A percentile compares a stretch with the other conserved stretches of the same genome.
phyloP scores from a whole-genome alignment of 2,888 invertebrate species.

The Coleophora deauratella region DNA sequence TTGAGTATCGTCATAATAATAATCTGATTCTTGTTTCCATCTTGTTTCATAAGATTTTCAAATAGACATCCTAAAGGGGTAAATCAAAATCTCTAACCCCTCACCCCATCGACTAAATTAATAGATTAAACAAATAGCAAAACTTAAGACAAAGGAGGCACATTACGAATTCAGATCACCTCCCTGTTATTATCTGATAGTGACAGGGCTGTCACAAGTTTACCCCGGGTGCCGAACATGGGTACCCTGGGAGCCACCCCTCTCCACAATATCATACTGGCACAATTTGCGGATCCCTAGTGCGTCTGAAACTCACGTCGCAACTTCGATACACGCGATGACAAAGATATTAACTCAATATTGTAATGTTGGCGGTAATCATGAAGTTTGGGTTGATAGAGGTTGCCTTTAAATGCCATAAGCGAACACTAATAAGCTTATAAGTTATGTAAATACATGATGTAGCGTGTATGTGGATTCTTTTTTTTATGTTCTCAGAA shows the following conservation, averaged over 20 bases:
- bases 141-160: too few species aligned
- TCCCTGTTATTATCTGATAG: slow-evolving; percentile 61
- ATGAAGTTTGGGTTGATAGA: slow-evolving; percentile 2
- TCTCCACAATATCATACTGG: slow-evolving; percentile 32
- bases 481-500: too few species aligned
- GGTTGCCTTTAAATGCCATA: too few species aligned
- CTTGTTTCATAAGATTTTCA: neutral
- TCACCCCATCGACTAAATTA: too few species aligned
- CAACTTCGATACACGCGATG: slow-evolving; percentile 31
- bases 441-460: too few species aligned
- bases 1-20: too few species aligned
- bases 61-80: neutral
- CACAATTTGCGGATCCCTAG: slow-evolving; percentile 50
- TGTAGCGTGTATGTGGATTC: too few species aligned
- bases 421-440: too few species aligned
- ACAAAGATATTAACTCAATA: slow-evolving; percentile 35
- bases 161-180: slow-evolving; percentile 49
- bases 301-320: slow-evolving; percentile 39
- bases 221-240: neutral
- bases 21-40: too few species aligned
- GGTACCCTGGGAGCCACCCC: slow-evolving; percentile 14
- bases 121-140: too few species aligned
- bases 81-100: too few species aligned
- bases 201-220: slow-evolving; percentile 65
- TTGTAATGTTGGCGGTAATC: slow-evolving; percentile 17